These are phyloP conservation scores for Neopipo cinnamomea DNA, from an alignment of 2,113 vertebrate species.

Conservation along the genomic window DNA sequence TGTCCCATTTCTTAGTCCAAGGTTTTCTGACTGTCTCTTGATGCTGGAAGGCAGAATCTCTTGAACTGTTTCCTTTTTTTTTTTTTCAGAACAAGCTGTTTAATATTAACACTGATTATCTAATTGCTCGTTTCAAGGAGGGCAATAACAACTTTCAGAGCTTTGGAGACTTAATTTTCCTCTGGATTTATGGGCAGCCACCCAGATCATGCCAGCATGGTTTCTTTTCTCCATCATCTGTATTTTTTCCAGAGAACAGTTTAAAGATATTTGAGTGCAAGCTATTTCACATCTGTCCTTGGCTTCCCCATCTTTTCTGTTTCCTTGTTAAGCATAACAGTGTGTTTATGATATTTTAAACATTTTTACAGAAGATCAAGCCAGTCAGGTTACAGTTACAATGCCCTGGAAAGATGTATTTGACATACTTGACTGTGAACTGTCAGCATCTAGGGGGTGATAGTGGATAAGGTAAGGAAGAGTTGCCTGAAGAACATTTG, in stretches of 20 bases:
- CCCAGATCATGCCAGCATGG: slow-evolving; percentile 58
- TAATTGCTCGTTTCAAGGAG: slow-evolving; percentile 40
- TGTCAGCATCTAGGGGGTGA: slow-evolving; percentile 57
- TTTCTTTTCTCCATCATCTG: not conserved
- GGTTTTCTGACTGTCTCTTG: not conserved
- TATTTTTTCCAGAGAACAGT: not conserved
- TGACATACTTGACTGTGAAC: not conserved
- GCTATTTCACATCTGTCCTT: not conserved
- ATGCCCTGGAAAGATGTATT: not conserved
- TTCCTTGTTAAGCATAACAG: not conserved
- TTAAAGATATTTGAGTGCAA: not conserved
- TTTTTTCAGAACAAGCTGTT: not conserved
- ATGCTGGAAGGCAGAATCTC: slow-evolving; percentile 18
- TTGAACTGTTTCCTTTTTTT: not conserved
- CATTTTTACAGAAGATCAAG: not conserved
- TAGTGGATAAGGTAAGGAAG: slow-evolving; percentile 57
- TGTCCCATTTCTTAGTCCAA: not conserved
- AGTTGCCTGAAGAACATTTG: slow-evolving; percentile 1
- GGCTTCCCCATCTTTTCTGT: not conserved
- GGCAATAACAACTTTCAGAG: not conserved
- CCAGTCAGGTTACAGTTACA: not conserved
- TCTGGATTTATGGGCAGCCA: slow-evolving; percentile 55
- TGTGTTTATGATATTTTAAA: not conserved
- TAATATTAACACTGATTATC: slow-evolving; percentile 53
- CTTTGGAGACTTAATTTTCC: slow-evolving; percentile 53